Conservation (phyloP, 2,113 vertebrate genomes). For the Podarcis muralis region DNA sequence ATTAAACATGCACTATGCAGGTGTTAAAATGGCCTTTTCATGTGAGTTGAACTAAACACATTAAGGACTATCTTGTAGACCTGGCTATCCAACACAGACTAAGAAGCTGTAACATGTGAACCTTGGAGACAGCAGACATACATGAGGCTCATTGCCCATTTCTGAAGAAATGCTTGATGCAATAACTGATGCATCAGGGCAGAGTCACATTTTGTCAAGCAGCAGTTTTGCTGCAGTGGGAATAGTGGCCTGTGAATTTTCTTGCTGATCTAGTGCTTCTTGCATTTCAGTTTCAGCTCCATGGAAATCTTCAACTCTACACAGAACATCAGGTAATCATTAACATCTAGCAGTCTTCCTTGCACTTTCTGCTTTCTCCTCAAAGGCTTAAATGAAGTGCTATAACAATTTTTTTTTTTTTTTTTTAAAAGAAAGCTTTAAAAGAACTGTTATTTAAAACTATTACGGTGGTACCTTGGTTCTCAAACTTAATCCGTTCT, state of each 20-base stretch:
- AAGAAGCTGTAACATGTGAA: not conserved
- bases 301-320: constrained; percentile 50
- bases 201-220: not conserved
- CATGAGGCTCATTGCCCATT: not conserved
- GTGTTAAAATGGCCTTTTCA: not conserved
- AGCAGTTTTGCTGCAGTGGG: not conserved
- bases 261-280: not conserved
- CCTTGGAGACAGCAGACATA: not conserved
- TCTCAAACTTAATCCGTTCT: too few species aligned
- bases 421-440: not conserved
- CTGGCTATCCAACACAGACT: not conserved
- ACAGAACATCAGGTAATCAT: constrained; percentile 78
- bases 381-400: not conserved
- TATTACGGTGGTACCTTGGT: too few species aligned
- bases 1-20: too few species aligned
- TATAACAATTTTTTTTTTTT: too few species aligned
- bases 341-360: not conserved
- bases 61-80: too few species aligned
- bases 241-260: not conserved
- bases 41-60: not conserved
- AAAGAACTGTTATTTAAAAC: not conserved
- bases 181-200: not conserved
- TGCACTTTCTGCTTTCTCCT: not conserved
- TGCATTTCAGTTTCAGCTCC: constrained; percentile 12
- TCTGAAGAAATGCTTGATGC: not conserved